Evolutionary conservation across 2,797 vertebrate genomes (phyloP), one percentile per base, ranked within the genome.

Genomic region (Myotis pilosus): DNA sequence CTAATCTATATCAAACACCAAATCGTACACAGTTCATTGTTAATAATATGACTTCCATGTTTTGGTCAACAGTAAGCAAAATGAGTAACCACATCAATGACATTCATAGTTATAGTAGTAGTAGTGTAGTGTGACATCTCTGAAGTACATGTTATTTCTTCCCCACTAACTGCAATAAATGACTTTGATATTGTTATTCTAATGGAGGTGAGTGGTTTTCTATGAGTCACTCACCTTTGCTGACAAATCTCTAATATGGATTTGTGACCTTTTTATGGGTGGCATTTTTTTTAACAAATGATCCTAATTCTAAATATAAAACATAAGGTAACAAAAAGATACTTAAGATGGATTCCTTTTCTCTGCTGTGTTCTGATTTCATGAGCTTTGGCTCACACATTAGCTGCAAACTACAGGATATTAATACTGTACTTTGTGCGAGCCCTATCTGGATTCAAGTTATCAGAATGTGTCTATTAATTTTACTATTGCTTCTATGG

Each of bases 221-320:
- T 81, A 30, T 20, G n/a, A 57, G 36, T 74, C 49, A 72, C 13
- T 53, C 0, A 38, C 88, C 44, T 74, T 90, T 57, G 68, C 11
- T 51, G 25, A 6, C 19, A 92, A 80, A 55, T 87, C 91, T 71
- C 69, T 82, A 82, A 89, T 66, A 51, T 8, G 23, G 23, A 89
- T 81, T 80, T 33, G 16, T 20, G 71, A 89, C 5, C 7, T 82
- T 93, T 9, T 60, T 85, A 78, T 9, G 36, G 11, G 55, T 3
- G 47, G 57, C 1, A 74, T 85, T 94, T 93, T 94, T 93, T 86
- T 13, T 66, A 72, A 90, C 75, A 85, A 60, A 53, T 44, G 41
- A 78, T 55, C 75, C 47, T 79, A 87, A 57, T 92, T 28, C 36
- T 71, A 94, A 86, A 79, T 89, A 76, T 66, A 64, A 89, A 92